Conservation (phyloP, 2,113 vertebrate species). For the Brachyhypopomus gauderio region DNA sequence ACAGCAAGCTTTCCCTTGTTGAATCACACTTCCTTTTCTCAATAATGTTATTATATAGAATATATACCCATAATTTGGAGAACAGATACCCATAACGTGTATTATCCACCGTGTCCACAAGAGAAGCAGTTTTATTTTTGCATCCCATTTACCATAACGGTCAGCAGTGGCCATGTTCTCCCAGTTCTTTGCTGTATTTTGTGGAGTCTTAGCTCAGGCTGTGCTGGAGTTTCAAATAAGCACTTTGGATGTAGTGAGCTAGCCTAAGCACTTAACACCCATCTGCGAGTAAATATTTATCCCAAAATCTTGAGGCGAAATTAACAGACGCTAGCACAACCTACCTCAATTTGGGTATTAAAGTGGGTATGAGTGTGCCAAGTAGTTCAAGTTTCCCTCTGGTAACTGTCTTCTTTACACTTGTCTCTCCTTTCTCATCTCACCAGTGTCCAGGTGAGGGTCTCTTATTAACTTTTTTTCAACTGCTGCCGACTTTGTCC, state of each 20-base stretch:
- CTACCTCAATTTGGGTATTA: conserved; percentile 1
- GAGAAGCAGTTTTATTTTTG: not conserved
- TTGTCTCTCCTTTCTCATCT: too few relatives aligned
- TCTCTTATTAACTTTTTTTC: too few relatives aligned
- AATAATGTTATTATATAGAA: not conserved
- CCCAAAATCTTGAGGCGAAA: not conserved
- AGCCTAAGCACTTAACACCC: not conserved
- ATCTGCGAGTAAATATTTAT: conserved; percentile 5
- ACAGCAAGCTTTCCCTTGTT: too few relatives aligned
- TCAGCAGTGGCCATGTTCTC: not conserved
- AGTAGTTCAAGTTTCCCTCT: not conserved
- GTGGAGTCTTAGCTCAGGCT: not conserved
- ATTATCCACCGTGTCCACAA: not conserved
- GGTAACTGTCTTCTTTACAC: too few relatives aligned
- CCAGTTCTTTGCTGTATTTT: not conserved
- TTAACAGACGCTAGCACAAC: conserved; percentile 6
- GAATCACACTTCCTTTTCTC: not conserved
- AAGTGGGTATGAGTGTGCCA: not conserved
- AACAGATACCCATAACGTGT: not conserved
- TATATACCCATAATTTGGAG: not conserved
- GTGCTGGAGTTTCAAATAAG: not conserved
- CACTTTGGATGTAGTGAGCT: not conserved
- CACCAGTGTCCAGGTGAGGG: too few relatives aligned
- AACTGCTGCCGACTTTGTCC: too few relatives aligned
- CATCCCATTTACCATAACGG: not conserved